A percentile compares a stretch with the other conserved stretches of the same genome.
phyloP scores from a whole-genome alignment of 2,113 vertebrate species.

The Tenebrosternarchus preto region DNA sequence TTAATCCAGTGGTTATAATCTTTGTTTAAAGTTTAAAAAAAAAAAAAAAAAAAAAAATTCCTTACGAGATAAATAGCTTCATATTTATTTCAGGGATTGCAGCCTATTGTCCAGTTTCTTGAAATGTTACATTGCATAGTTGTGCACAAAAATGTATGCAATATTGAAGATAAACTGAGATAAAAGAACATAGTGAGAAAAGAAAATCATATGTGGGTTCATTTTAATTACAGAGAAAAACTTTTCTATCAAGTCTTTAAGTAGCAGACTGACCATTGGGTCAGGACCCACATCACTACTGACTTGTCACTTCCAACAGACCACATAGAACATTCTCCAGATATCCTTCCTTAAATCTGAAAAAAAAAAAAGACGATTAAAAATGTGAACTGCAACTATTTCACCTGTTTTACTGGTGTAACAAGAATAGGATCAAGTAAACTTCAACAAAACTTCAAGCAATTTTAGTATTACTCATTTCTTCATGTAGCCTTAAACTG shows the following conservation, averaged over 20 bases:
- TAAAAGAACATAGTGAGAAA: background rate
- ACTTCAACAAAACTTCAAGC: background rate
- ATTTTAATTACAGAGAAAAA: background rate
- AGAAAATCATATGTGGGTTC: background rate
- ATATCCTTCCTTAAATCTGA: background rate
- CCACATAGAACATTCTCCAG: background rate
- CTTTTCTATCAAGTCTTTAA: background rate
- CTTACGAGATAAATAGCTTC: constrained; percentile 23
- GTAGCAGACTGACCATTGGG: background rate
- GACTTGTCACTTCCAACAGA: background rate
- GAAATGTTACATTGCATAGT: background rate
- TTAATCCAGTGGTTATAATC: constrained; percentile 77
- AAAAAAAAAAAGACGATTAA: background rate
- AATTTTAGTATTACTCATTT: background rate
- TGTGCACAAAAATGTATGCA: background rate
- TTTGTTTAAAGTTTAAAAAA: too few relatives aligned
- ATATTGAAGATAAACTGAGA: background rate
- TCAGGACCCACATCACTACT: background rate
- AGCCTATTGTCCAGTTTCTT: constrained; percentile 19
- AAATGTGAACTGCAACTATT: background rate
- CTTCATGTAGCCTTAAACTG: background rate
- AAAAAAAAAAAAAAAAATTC: constrained; percentile 21
- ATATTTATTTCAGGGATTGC: constrained; percentile 47
- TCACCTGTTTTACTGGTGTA: background rate
- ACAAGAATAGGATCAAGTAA: background rate